Conservation (phyloP, 2,797 vertebrate genomes). For the Pogonophryne albipinna region DNA sequence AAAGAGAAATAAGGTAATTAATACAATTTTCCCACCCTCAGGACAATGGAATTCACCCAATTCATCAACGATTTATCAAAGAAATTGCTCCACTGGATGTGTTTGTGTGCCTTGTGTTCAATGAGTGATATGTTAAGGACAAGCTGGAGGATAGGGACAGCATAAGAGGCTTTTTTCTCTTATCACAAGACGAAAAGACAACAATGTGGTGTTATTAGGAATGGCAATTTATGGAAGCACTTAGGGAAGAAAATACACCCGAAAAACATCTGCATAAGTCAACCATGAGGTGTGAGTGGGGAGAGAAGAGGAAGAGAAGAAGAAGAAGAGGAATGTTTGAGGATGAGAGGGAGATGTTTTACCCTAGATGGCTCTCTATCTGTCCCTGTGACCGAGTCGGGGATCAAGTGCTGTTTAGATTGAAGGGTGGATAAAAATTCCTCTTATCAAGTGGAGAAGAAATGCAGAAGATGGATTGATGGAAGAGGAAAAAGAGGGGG, state of each 20-base stretch:
- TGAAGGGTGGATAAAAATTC: slow-evolving; percentile 88
- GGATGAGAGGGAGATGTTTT: slow-evolving; percentile 69
- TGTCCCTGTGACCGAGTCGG: slow-evolving; percentile 51
- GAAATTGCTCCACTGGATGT: slow-evolving; percentile 28
- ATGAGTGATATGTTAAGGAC: slow-evolving; percentile 47
- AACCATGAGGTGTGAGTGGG: slow-evolving; percentile 27
- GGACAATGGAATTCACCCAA: slow-evolving; percentile 38
- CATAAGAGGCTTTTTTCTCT: slow-evolving; percentile 15
- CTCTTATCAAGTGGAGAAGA: slow-evolving; percentile 60
- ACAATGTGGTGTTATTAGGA: slow-evolving; percentile 53
- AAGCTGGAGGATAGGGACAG: slow-evolving; percentile 9
- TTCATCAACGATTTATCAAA: not conserved
- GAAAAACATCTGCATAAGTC: slow-evolving; percentile 75
- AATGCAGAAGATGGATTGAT: slow-evolving; percentile 29
- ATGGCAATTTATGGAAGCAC: slow-evolving; percentile 79
- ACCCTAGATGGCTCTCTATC: slow-evolving; percentile 80
- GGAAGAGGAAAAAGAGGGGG: slow-evolving; percentile 1
- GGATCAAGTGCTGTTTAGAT: slow-evolving; percentile 84
- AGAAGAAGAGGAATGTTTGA: slow-evolving; percentile 50
- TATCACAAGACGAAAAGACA: slow-evolving; percentile 63
- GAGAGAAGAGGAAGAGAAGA: slow-evolving; percentile 2
- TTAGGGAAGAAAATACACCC: slow-evolving; percentile 77
- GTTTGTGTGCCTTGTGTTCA: slow-evolving; percentile 51
- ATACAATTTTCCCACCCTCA: slow-evolving; percentile 21
- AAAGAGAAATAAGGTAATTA: slow-evolving; percentile 36